phyloP scores from a whole-genome alignment of 2,888 invertebrate genomes.

The Ophion slaviceki region DNA sequence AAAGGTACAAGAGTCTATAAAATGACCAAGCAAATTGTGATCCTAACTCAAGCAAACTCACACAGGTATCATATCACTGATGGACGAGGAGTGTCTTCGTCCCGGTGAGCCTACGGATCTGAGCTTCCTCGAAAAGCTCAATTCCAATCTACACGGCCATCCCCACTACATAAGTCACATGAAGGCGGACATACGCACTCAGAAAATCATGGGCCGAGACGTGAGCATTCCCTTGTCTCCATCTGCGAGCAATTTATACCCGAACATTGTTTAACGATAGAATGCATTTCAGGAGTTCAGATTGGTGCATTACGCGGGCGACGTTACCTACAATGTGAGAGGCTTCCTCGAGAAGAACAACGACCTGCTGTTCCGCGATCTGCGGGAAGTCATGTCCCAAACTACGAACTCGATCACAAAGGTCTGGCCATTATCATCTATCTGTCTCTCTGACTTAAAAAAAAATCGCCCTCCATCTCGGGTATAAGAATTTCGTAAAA shows the following conservation, averaged over 20 bases:
- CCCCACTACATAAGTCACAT: slow-evolving; percentile 93
- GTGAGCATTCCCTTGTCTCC: slow-evolving; percentile 84
- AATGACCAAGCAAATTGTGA: not conserved
- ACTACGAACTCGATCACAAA: slow-evolving; percentile 88
- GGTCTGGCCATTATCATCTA: slow-evolving; percentile 70
- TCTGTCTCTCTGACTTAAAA: not conserved
- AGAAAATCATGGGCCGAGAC: slow-evolving; percentile 93
- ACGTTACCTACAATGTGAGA: slow-evolving; percentile 94
- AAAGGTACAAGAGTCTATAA: slow-evolving; percentile 86
- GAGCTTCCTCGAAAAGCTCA: slow-evolving; percentile 93
- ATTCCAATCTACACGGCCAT: slow-evolving; percentile 89
- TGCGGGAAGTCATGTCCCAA: slow-evolving; percentile 92
- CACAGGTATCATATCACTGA: slow-evolving; percentile 90
- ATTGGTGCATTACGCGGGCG: slow-evolving; percentile 95
- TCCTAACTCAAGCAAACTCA: slow-evolving; percentile 1
- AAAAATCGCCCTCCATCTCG: not conserved
- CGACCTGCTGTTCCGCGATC: slow-evolving; percentile 94
- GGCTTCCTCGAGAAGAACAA: slow-evolving; percentile 97
- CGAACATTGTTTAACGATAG: not conserved
- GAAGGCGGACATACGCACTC: slow-evolving; percentile 90
- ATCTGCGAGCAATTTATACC: not conserved
- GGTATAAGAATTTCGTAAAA: not conserved
- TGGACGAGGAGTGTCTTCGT: slow-evolving; percentile 96
- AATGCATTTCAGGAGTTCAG: slow-evolving; percentile 90
- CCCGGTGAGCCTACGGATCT: slow-evolving; percentile 94